Evolutionary conservation across 1,140 invertebrate species (phyloP), one percentile per base, ranked within the genome.

Genomic region (Drosophila athabasca): DNA sequence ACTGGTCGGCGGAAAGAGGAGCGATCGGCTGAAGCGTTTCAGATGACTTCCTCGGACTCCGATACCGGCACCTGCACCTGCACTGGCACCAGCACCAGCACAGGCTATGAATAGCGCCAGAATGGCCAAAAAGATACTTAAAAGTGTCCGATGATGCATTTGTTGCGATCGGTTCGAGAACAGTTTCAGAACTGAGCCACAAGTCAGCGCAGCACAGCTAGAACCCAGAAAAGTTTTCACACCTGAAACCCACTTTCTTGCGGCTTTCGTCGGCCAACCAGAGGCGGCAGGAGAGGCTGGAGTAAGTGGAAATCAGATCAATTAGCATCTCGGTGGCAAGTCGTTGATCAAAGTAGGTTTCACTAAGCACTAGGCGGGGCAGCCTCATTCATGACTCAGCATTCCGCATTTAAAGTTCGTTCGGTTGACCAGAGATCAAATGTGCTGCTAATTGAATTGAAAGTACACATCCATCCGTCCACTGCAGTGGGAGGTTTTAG

Each of bases 1-100:
- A 24, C 82, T 62, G 3, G 88, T 92, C 0, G 73, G 76, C 2
- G 90, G 91, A 52, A 90, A 92, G n/a, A 90, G 54, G 26, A 92
- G 44, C 0, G 90, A 88, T 77, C 90, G 74, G 58, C 76, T 75
- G 5, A 90, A 64, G n/a, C 79, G 76, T 19, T 79, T 62, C 0
- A 80, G 50, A 9, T 79, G 68, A 9, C 49, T 6, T 5, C 15
- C 61, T 44, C 15, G 39, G 43, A 48, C 11, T 8, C 15, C n/a
- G 41, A 6, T 0, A 29, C 13, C 3, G 31, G 11, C 35, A 39
- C 58, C 19, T 7, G 17, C 46, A 24, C 13, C 2, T 4, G 11
- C 35, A 13, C 61, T 24, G 9, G 19, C 46, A 39, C 58, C 19
- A 6, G 17, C 46, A 24, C 13, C 2, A 11, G 11, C 35, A 13